These are phyloP conservation scores for Jordanella pulchra DNA, from an alignment of 2,797 vertebrate genomes.

Conservation along the genomic window DNA sequence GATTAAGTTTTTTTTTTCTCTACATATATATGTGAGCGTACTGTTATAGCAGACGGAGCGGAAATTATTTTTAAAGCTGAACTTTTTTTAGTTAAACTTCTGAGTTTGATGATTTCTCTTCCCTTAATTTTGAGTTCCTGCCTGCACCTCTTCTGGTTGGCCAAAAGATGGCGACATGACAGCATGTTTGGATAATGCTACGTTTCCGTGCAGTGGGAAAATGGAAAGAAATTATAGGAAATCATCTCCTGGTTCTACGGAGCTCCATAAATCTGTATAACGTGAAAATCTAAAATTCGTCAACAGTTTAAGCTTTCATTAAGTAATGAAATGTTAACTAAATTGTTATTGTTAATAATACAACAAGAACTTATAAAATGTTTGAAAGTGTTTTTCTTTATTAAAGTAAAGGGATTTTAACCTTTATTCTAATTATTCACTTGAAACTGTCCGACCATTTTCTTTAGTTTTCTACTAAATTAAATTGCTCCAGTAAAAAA, in stretches of 20 bases:
- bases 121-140: too few relatives aligned
- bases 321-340: not conserved
- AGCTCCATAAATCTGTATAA: not conserved
- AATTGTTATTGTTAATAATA: not conserved
- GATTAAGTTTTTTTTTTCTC: not conserved
- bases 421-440: too few relatives aligned
- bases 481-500: too few relatives aligned
- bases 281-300: not conserved
- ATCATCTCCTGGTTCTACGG: too few relatives aligned
- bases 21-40: not conserved
- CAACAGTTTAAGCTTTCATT: not conserved
- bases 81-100: not conserved
- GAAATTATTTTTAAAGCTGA: not conserved
- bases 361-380: too few relatives aligned
- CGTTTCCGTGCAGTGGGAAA: not conserved
- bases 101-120: not conserved
- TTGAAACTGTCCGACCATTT: too few relatives aligned
- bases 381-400: too few relatives aligned
- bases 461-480: too few relatives aligned
- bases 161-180: conserved; percentile 16
- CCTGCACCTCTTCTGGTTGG: not conserved
- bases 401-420: too few relatives aligned
- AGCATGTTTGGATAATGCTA: not conserved
- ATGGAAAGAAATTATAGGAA: not conserved
- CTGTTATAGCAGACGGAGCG: not conserved